A percentile compares a stretch with the other conserved stretches of the same genome.
phyloP scores from a whole-genome alignment of 30 jellyfish, hydroid and myxozoan species.

The Calvadosia cruxmelitensis region DNA sequence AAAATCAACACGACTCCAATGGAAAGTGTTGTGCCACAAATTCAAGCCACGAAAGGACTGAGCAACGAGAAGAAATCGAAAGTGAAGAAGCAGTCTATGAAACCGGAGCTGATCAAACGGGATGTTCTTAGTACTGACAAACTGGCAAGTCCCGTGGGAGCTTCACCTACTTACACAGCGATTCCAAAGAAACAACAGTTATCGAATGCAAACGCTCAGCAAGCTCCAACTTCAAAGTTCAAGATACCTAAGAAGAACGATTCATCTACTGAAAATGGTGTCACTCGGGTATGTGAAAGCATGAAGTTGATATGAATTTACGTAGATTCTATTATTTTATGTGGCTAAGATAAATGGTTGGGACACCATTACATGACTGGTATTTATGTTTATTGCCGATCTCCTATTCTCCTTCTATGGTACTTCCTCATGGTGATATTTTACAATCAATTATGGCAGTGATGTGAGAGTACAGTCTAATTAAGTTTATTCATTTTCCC shows the following conservation, averaged over 20 bases:
- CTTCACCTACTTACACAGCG: background rate
- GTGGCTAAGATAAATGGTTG: no score
- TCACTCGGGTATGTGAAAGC: background rate
- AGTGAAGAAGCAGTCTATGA: background rate
- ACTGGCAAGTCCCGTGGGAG: background rate
- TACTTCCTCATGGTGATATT: no score
- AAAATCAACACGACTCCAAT: background rate
- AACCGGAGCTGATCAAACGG: no score
- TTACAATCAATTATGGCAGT: no score
- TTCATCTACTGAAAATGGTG: background rate
- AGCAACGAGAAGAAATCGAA: background rate
- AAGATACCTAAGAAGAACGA: background rate
- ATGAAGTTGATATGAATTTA: background rate
- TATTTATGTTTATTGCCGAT: no score
- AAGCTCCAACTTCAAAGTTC: background rate
- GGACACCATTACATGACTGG: no score
- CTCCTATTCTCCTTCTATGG: no score
- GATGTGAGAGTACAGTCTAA: no score
- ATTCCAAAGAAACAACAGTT: background rate
- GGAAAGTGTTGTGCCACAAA: background rate
- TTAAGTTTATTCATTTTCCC: no score
- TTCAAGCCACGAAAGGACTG: background rate
- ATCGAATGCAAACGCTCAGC: background rate
- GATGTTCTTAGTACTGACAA: background rate
- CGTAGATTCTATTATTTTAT: no score